Base-by-base conservation (phyloP, 2,113 vertebrate species). In the Micronisus gabar region DNA sequence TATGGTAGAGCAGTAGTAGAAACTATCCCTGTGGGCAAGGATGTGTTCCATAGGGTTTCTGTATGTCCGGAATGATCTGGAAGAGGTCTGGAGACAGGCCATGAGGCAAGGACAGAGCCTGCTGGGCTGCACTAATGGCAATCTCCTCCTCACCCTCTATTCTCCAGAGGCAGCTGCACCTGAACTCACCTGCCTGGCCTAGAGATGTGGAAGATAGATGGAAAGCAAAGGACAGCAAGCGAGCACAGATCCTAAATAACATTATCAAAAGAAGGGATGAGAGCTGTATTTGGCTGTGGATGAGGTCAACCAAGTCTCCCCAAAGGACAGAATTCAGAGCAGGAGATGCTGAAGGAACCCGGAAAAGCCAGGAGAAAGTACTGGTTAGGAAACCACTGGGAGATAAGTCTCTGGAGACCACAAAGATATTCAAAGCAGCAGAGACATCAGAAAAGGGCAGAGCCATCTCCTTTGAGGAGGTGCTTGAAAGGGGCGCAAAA, bases 1-100 rank as follows among this genome's bases (percentile, higher is more conserved):
- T 91, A 89, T 43, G 55, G 82, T 30, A 89, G 19, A 92, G 38
- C 62, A 90, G 20, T 47, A 82, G 27, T 2, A 85, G 56, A 90
- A 96, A 86, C 47, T 48, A 68, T 82, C 78, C 88, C 92, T 88
- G 7, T 88, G 90, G 90, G 90, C 78, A 79, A 93, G 66, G 52
- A 38, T 70, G 38, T 0, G 0, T 84, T 81, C 59, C 4, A 0
- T 32, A 48, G 65, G 9, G 32, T 82, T 72, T 75, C 34, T 79
- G 7, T 36, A 4, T 45, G 32, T 85, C 59, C 45, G 25, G 22
- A 87, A 76, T 52, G 41, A 48, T 45, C 36, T 90, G 59, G 63
- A 78, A 66, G 73, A 67, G 41, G 23, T 71, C 61, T 90, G 78
- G 38, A 91, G 32, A 61, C 11, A 84, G 32, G 38, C 30, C 32